These are phyloP conservation scores for Patagioenas fasciata DNA, from an alignment of 2,113 vertebrate genomes.

Conservation along the genomic window DNA sequence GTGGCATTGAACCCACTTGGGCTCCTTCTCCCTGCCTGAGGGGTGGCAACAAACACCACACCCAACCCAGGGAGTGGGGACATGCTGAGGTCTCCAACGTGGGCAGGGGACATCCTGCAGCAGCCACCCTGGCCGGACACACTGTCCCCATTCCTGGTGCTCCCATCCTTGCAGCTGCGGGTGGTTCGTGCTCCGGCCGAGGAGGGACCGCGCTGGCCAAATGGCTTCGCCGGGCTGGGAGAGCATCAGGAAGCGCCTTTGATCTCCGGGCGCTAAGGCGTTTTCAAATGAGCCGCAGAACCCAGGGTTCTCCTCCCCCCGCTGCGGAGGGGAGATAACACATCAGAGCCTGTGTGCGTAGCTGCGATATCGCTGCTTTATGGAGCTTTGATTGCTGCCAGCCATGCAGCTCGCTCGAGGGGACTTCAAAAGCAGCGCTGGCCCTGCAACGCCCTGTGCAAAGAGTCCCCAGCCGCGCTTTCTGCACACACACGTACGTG, in stretches of 20 bases:
- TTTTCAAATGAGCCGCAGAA: neutral
- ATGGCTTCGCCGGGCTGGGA: neutral
- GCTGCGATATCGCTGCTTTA: neutral
- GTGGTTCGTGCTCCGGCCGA: too few relatives aligned
- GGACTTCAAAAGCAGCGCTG: constrained; percentile 53
- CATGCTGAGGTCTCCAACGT: fast-evolving
- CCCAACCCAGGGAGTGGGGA: fast-evolving
- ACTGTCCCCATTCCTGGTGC: fast-evolving
- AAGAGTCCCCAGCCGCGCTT: neutral
- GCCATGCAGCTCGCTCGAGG: neutral
- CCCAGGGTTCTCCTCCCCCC: neutral
- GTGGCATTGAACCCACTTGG: fast-evolving
- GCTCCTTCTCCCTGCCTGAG: neutral
- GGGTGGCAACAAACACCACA: fast-evolving
- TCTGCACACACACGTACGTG: neutral
- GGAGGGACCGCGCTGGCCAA: neutral
- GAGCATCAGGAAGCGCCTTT: constrained; percentile 48
- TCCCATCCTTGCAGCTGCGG: neutral
- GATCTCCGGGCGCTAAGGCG: neutral
- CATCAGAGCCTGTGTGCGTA: constrained; percentile 2
- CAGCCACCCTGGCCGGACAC: fast-evolving
- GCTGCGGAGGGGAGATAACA: constrained; percentile 21
- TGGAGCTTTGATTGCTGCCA: constrained; percentile 5
- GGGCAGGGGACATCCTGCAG: neutral
- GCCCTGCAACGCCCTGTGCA: constrained; percentile 26